Evolutionary conservation across 1,140 invertebrate genomes (phyloP), one percentile per base, ranked within the genome.

Genomic region (Leptinotarsa undecemlineata): DNA sequence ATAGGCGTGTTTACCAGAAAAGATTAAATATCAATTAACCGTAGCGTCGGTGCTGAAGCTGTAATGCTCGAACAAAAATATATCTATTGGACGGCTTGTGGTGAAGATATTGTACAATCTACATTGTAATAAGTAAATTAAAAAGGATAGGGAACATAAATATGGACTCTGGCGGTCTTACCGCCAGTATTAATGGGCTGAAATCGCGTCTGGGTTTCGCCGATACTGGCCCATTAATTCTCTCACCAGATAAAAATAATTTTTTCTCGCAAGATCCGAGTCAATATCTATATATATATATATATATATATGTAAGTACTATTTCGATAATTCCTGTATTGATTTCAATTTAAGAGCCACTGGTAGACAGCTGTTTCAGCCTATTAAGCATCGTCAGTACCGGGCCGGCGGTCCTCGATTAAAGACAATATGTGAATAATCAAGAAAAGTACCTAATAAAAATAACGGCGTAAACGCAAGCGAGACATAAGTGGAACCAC

Each of bases 51-150:
- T 72, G 26, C 20, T 63, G 64, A 72, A 72, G 14, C 11, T 21
- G 23, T 19, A 60, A 26, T 11, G 60, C 21, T 64, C n/a, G 61
- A 72, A 72, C 5, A 20, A n/a, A 47, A 42, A 72, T 72, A 48
- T 64, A 72, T 72, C n/a, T 61, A 47, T 48, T 60, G 42, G 48
- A 21, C 48, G 72, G 72, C 75, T 76, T 76, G 72, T 76, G 75
- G 72, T 33, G 68, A 61, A 68, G 71, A 64, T 68, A 73, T 67
- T 73, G 62, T 68, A 74, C 70, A 76, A 69, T 72, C 21, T 72
- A 72, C 57, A 72, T 60, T 72, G 72, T 76, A 72, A 78, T 78
- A 76, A 76, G 74, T 78, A 78, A 76, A 78, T 76, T 78, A 76
- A 76, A 69, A 76, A 72, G 71, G 72, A 72, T 70, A 51, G 48